Evolutionary conservation across 2,113 vertebrate species (phyloP).

Genomic region (Pionites leucogaster): DNA sequence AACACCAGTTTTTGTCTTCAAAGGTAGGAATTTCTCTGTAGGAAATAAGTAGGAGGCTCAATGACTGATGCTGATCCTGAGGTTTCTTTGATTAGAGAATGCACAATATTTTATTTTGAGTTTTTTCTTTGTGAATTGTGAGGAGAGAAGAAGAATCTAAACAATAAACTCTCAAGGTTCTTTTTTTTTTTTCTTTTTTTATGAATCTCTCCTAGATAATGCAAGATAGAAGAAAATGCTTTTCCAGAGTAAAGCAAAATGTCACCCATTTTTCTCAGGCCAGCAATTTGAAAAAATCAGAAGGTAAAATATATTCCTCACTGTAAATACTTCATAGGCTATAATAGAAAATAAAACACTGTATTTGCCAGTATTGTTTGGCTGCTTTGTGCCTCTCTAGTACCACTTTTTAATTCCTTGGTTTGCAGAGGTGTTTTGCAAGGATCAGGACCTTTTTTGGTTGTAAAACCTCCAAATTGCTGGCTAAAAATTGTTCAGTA

Average conservation of each 20-base stretch:
- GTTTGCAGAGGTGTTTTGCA: not conserved
- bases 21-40: slow-evolving; percentile 47
- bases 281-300: slow-evolving; percentile 44
- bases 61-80: slow-evolving; percentile 50
- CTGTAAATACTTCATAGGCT: slow-evolving; percentile 41
- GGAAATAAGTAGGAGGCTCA: slow-evolving; percentile 22
- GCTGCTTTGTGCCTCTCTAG: not conserved
- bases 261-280: slow-evolving; percentile 63
- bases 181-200: not conserved
- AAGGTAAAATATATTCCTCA: slow-evolving; percentile 54
- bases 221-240: slow-evolving; percentile 63
- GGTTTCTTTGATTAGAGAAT: slow-evolving; percentile 44
- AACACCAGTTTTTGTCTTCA: not conserved
- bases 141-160: slow-evolving; percentile 55
- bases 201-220: slow-evolving; percentile 58
- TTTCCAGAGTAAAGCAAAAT: slow-evolving; percentile 56
- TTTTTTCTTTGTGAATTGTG: slow-evolving; percentile 43
- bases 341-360: slow-evolving; percentile 44
- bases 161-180: slow-evolving; percentile 68
- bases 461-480: not conserved
- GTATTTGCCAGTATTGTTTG: not conserved
- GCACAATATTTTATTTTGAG: slow-evolving; percentile 47
- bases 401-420: not conserved
- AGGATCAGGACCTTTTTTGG: not conserved
- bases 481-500: not conserved